These are phyloP conservation scores for Sternotherus odoratus DNA, from an alignment of 2,797 vertebrate genomes.

Conservation along the genomic window DNA sequence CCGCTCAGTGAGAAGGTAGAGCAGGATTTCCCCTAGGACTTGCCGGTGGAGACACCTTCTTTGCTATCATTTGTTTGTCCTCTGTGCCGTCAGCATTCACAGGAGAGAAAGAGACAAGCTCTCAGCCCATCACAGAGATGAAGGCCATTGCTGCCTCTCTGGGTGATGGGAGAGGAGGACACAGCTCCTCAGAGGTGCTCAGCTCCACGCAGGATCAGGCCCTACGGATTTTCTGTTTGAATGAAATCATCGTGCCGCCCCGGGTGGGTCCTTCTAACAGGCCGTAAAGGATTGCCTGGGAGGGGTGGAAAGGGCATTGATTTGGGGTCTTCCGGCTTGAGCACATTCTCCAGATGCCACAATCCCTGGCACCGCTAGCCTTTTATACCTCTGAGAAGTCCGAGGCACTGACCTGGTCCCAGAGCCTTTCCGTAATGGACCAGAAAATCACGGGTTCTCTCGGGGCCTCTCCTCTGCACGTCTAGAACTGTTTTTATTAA, in stretches of 20 bases:
- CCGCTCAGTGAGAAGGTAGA: neutral
- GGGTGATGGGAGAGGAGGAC: fast-evolving
- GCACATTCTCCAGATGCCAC: neutral
- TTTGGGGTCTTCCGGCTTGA: neutral
- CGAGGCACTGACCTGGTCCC: neutral
- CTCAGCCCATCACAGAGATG: neutral
- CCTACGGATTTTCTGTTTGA: neutral
- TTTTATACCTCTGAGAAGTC: neutral
- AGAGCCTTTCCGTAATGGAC: neutral
- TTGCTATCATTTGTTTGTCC: neutral
- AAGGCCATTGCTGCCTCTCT: neutral
- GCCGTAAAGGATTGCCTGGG: neutral
- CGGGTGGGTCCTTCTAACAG: neutral
- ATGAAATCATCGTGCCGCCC: neutral
- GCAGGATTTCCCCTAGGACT: neutral
- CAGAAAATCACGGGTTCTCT: neutral
- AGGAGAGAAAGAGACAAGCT: neutral
- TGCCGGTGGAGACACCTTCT: neutral
- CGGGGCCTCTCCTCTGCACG: neutral
- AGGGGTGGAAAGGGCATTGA: neutral
- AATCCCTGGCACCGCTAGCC: neutral
- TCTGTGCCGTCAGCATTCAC: fast-evolving
- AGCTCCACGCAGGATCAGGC: fast-evolving
- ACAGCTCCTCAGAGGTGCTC: neutral
- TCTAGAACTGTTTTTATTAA: no score